Evolutionary conservation across 2,888 invertebrate genomes (phyloP), one percentile per base, ranked within the genome.

Genomic region (Cremastinae sp.): DNA sequence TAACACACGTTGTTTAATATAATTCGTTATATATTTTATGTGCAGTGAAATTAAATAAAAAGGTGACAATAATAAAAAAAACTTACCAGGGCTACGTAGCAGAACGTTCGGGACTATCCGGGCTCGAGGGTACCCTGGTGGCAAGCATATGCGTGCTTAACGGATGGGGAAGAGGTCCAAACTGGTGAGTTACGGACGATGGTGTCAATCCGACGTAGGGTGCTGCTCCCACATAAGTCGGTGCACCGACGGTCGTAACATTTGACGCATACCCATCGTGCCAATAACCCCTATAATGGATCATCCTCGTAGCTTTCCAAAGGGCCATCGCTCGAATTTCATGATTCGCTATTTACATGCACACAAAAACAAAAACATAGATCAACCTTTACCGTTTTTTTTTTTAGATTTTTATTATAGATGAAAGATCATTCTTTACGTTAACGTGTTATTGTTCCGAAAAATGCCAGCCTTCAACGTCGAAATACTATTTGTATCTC

Each of bases 31-130:
- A n/a, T n/a, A n/a, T n/a, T n/a, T n/a, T n/a, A n/a, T n/a, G n/a
- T n/a, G n/a, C n/a, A n/a, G n/a, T n/a, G n/a, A n/a, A n/a, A n/a
- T n/a, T n/a, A n/a, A n/a, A n/a, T n/a, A n/a, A n/a, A 5, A 43
- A 22, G 16, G 12, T 12, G 10, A 7, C 18, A 22, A 14, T 36
- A n/a, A 16, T 34, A 70, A 12, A 34, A 22, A 61, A 66, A 7
- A 80, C 86, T 86, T 74, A 87, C 87, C 84, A 76, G 74, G 81
- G 83, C 80, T 85, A 83, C 80, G 83, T 84, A 72, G 82, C 64
- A 47, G 85, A 79, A 68, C 82, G 80, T 49, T 85, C 84, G 18
- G 85, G 84, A 75, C 81, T 85, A 53, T 83, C 82, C 28, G 84
- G 80, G 68, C 80, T 83, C 53, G 83, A 81, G 4, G 82, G 81